Conservation (phyloP, 2,888 invertebrate genomes). For the Clistopyga incitator region DNA sequence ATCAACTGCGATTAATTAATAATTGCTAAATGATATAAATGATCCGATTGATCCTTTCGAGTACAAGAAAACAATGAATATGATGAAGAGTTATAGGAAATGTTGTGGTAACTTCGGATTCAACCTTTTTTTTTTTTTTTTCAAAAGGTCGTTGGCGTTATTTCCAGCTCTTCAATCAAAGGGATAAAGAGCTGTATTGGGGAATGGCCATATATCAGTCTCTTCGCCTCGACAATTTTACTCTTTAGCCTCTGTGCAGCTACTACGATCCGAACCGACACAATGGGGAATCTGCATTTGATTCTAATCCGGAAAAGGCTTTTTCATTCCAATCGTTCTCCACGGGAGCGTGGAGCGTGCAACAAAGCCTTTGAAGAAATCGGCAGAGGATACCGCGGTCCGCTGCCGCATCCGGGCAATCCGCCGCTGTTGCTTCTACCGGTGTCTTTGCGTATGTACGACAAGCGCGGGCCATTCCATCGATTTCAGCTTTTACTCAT, state of each 20-base stretch:
- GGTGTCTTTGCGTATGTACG: constrained; percentile 55
- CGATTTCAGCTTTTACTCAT: constrained; percentile 60
- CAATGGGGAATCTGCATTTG: constrained; percentile 67
- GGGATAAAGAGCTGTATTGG: constrained; percentile 40
- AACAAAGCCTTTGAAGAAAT: constrained; percentile 70
- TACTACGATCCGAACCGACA: constrained; percentile 41
- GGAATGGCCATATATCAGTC: constrained; percentile 20
- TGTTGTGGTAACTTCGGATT: neutral
- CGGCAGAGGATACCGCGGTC: constrained; percentile 49
- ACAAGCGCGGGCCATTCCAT: constrained; percentile 58
- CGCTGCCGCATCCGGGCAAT: constrained; percentile 58
- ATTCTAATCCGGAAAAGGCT: constrained; percentile 66
- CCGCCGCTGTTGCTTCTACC: constrained; percentile 22
- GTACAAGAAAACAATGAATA: neutral
- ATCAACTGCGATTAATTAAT: neutral
- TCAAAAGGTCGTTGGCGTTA: constrained; percentile 28
- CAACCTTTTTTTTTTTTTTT: neutral
- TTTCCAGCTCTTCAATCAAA: constrained; percentile 51
- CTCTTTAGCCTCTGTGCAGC: neutral
- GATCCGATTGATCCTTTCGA: neutral
- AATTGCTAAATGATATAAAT: neutral
- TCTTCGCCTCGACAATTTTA: constrained; percentile 32
- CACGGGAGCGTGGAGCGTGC: constrained; percentile 64
- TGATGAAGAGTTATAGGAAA: neutral
- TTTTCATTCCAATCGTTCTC: constrained; percentile 67